Evolutionary conservation across 2,888 invertebrate genomes (phyloP), one percentile per base, ranked within the genome.

Genomic region (Acleris laterana): DNA sequence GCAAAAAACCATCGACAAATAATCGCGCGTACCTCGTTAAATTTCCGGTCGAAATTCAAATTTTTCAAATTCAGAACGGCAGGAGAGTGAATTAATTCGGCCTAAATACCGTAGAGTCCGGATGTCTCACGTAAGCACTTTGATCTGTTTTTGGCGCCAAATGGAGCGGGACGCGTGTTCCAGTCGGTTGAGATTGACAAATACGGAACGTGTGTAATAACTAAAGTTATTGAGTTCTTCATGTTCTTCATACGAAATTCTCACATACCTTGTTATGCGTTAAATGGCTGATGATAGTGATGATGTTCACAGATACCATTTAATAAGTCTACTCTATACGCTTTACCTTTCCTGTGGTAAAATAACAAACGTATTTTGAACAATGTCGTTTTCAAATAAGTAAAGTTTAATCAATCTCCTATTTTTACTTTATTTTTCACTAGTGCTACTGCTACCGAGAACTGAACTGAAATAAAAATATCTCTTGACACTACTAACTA

Each of bases 131-230:
- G 73, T 83, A 77, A 77, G 83, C 82, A 80, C 88, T 88, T 90
- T 90, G 90, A 90, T 91, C 91, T 90, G 90, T 90, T 90, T 80
- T 74, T 71, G 77, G 81, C 78, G 72, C 77, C 84, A 84, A 88
- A 85, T 82, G 85, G 82, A 60, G 61, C 60, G 59, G 19, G 22
- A 52, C 66, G 61, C 44, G 28, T 48, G 60, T 56, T 65, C 55
- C 60, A 51, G 56, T 19, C 60, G 50, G 55, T 56, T 65, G 58
- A 20, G 55, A 61, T 60, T 65, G 65, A 61, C 60, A 61, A 61
- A 65, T 44, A 65, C 50, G 55, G 42, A 56, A 11, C 13, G 50
- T 56, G 22, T 16, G 13, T 59, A 49, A 56, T 32, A 38, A 38
- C 38, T 38, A 13, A 57, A 17, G 46, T 46, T 46, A 46, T 46